Evolutionary conservation across 2,888 invertebrate species (phyloP).

Genomic region (Tipula confusa): DNA sequence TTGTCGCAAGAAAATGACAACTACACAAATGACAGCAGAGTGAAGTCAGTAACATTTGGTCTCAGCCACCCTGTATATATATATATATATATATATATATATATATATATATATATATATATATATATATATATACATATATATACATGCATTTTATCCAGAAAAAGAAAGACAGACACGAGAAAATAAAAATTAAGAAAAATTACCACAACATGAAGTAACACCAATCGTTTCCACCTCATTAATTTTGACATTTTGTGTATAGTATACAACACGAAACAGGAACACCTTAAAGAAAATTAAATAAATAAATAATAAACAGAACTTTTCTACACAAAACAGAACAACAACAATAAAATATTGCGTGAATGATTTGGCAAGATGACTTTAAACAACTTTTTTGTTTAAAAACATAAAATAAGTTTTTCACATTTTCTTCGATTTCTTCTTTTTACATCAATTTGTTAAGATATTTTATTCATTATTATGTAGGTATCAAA

Average conservation of each 20-base stretch:
- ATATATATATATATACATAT: no score
- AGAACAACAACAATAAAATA: neutral
- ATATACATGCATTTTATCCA: no score
- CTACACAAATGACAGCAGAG: no score
- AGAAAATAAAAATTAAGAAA: neutral
- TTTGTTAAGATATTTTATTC: slow-evolving; percentile 3
- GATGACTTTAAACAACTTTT: slow-evolving; percentile 26
- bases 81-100: no score
- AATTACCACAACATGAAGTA: neutral
- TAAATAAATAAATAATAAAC: slow-evolving; percentile 20
- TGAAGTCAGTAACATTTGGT: no score
- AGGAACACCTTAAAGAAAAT: slow-evolving; percentile 20
- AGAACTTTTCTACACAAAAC: neutral
- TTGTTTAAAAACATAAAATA: no score
- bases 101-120: no score
- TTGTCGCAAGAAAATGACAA: no score
- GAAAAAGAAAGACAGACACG: neutral
- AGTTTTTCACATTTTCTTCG: neutral
- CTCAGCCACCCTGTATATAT: no score
- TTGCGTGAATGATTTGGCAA: slow-evolving; percentile 28
- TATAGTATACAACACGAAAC: neutral
- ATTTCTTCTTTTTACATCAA: neutral
- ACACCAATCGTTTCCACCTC: slow-evolving; percentile 21
- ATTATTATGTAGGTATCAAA: neutral
- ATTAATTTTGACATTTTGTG: slow-evolving; percentile 25